Conservation (phyloP, 2,888 invertebrate species). For the Drosophila subsilvestris region DNA sequence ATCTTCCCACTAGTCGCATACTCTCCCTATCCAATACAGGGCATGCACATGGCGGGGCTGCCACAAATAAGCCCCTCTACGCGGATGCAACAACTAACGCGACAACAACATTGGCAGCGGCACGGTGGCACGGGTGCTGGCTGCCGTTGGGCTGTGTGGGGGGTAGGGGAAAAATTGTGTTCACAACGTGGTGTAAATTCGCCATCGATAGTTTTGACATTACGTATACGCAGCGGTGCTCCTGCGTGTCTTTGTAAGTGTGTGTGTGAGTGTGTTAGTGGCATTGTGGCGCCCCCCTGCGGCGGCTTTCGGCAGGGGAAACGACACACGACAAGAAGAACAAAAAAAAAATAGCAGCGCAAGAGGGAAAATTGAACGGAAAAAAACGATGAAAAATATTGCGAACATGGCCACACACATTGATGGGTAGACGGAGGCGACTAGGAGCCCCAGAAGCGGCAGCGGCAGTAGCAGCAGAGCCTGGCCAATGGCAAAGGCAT, state of each 20-base stretch:
- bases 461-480: conserved; percentile 16
- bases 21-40: conserved; percentile 3
- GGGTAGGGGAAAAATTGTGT: conserved; percentile 33
- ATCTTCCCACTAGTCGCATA: neutral
- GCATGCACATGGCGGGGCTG: conserved; percentile 26
- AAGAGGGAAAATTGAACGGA: conserved; percentile 19
- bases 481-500: conserved; percentile 49
- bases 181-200: conserved; percentile 64
- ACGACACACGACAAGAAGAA: neutral
- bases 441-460: neutral
- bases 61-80: conserved; percentile 48
- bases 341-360: conserved; percentile 4
- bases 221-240: conserved; percentile 62
- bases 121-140: conserved; percentile 9
- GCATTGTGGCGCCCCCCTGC: conserved; percentile 30
- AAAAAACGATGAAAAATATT: conserved; percentile 48
- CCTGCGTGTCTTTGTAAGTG: conserved; percentile 10
- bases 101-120: conserved; percentile 37
- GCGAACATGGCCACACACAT: conserved; percentile 31
- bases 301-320: conserved; percentile 29
- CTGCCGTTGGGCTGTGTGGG: neutral
- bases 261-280: conserved; percentile 19
- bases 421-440: neutral
- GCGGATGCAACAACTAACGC: conserved; percentile 59
- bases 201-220: conserved; percentile 73